phyloP scores from a whole-genome alignment of 1,140 invertebrate species.

The Aphelenchoides avenae region DNA sequence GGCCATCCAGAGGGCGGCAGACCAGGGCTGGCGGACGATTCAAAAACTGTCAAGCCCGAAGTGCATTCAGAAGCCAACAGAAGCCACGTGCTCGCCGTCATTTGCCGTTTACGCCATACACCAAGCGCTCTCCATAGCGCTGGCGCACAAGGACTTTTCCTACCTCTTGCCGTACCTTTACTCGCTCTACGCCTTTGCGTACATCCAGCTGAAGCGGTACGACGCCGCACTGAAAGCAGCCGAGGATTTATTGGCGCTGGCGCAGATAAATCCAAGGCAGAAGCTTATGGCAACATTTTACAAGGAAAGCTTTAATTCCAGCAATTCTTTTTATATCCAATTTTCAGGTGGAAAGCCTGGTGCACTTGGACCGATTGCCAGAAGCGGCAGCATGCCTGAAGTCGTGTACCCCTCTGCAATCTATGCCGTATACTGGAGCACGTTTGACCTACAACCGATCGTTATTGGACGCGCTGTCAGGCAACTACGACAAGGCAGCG shows the following conservation, averaged over 20 bases:
- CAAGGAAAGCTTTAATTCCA: constrained; percentile 14
- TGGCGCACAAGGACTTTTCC: constrained; percentile 15
- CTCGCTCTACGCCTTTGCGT: constrained; percentile 10
- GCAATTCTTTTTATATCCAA: constrained; percentile 9
- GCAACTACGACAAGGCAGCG: background rate
- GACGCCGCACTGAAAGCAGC: background rate
- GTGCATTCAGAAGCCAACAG: background rate
- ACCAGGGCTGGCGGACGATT: constrained; percentile 6
- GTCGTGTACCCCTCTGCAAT: constrained; percentile 3
- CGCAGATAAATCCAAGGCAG: constrained; percentile 11
- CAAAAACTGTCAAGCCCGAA: background rate
- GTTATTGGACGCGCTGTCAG: constrained; percentile 2
- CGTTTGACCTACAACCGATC: constrained; percentile 6
- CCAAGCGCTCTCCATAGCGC: constrained; percentile 2
- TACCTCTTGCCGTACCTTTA: constrained; percentile 14
- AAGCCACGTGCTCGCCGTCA: constrained; percentile 2
- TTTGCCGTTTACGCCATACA: constrained; percentile 19
- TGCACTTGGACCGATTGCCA: background rate
- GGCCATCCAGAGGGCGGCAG: too few species aligned
- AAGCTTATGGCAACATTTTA: constrained; percentile 15
- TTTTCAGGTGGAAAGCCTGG: constrained; percentile 12
- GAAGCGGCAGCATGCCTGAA: constrained; percentile 10
- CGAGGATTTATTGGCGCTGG: constrained; percentile 1
- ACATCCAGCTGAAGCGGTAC: constrained; percentile 2
- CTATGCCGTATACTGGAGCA: constrained; percentile 5